Conservation (phyloP, 2,888 invertebrate genomes). For the Scrobipalpa costella region DNA sequence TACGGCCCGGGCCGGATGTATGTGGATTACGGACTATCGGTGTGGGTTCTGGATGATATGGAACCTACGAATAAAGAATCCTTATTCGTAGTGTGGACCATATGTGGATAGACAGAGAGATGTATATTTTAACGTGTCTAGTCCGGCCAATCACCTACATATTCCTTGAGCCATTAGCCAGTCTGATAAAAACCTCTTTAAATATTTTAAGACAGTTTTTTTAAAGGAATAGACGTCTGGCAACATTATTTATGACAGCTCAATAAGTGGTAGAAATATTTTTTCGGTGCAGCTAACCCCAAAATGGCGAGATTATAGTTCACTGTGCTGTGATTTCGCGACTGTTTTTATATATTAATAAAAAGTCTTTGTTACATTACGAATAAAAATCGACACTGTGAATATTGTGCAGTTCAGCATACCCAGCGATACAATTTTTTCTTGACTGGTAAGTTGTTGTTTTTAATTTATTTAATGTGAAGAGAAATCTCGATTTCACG, state of each 20-base stretch:
- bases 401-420: slow-evolving; percentile 34
- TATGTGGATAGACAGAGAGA: no score
- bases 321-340: neutral
- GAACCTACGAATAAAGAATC: no score
- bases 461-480: slow-evolving; percentile 28
- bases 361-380: slow-evolving; percentile 40
- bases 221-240: neutral
- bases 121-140: no score
- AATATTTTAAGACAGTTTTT: no score
- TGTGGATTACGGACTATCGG: no score
- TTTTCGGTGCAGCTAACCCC: slow-evolving; percentile 17
- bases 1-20: no score
- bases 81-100: no score
- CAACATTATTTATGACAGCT: slow-evolving; percentile 29
- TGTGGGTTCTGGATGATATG: no score
- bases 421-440: slow-evolving; percentile 22
- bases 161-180: no score
- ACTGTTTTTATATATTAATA: slow-evolving; percentile 13
- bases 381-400: slow-evolving; percentile 27
- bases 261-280: slow-evolving; percentile 36
- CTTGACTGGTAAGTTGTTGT: slow-evolving; percentile 38
- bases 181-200: no score
- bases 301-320: slow-evolving; percentile 17
- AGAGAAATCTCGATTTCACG: slow-evolving; percentile 43
- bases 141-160: no score